Percentiles rank a stretch among this genome's conserved stretches.
Evolutionary conservation across 92 coral and sea anemone genomes (phyloP).

Genomic region (Hydrozoanthus gracilis): DNA sequence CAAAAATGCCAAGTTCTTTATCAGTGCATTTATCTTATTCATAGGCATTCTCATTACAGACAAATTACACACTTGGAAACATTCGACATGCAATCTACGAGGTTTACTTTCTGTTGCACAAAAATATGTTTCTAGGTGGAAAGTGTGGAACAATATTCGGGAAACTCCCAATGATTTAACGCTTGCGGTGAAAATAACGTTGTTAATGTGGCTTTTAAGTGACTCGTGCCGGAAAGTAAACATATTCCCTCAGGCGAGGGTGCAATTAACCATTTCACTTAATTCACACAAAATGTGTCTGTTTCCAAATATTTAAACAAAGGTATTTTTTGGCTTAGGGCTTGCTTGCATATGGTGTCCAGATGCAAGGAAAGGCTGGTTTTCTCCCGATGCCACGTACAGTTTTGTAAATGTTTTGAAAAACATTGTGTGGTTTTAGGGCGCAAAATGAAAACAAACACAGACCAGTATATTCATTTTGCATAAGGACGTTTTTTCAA

Average conservation of each 20-base stretch:
- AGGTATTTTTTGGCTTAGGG: background rate
- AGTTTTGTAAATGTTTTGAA: no score
- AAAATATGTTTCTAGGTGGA: background rate
- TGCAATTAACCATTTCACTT: conserved; percentile 29
- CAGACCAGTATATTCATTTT: no score
- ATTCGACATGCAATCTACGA: conserved; percentile 34
- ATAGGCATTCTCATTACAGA: conserved; percentile 23
- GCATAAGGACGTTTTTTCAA: no score
- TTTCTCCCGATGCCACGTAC: background rate
- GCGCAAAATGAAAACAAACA: no score
- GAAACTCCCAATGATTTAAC: background rate
- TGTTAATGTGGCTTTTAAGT: background rate
- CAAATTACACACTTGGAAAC: conserved; percentile 41
- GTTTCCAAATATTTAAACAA: conserved; percentile 17
- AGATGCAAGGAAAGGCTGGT: conserved; percentile 7
- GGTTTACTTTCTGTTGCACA: background rate
- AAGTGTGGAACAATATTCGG: background rate
- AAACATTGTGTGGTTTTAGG: no score
- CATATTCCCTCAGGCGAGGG: conserved; percentile 1
- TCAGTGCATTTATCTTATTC: conserved; percentile 27
- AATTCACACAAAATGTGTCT: conserved; percentile 21
- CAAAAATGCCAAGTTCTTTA: conserved; percentile 23
- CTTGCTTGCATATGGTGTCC: conserved; percentile 18
- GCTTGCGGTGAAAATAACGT: conserved; percentile 8
- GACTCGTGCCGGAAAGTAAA: conserved; percentile 21